Evolutionary conservation across 2,113 vertebrate species (phyloP), one percentile per base, ranked within the genome.

Genomic region (Bagarius yarrelli): DNA sequence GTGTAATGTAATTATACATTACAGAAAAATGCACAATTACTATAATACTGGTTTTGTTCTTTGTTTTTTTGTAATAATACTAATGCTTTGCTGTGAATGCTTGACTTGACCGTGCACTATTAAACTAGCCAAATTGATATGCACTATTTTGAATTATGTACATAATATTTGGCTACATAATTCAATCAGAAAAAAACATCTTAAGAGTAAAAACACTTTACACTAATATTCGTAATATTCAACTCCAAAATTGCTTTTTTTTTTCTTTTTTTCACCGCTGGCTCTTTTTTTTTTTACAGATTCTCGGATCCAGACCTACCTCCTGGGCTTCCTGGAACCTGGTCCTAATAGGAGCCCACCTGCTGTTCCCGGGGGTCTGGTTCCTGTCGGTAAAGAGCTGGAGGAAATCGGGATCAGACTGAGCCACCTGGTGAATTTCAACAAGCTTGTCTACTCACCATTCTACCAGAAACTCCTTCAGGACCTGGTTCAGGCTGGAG

Each of bases 361-460:
- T 36, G 44, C 92, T 3, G 55, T 95, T 53, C 96, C 96, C 0
- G 97, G 96, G 15, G 98, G 96, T 60, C 88, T 99, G 84, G 91
- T 91, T 12, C 96, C 95, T 0, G 88, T 99, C 84, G 92, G 95
- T 53, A 95, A 84, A 80, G 98, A 99, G 92, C 91, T 99, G 84
- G 95, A 95, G 85, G 95, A 95, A 80, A 82, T 96, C 0, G 93
- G 95, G 0, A 83, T 95, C 82, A 95, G 93, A 73, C 97, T 96
- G 0, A 85, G 90, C 79, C 96, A 93, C 55, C 94, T 99, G 11
- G 95, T 99, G 89, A 96, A 95, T 91, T 98, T 95, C 89, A 99
- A 99, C 93, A 98, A 95, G 91, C 93, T 98, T 87, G 98, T 99
- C 85, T 99, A 97, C 90, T 95, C 95, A n/a, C 96, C 96, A 6